Evolutionary conservation across 2,113 vertebrate genomes (phyloP).

Genomic region (Sphaerodactylus townsendi): DNA sequence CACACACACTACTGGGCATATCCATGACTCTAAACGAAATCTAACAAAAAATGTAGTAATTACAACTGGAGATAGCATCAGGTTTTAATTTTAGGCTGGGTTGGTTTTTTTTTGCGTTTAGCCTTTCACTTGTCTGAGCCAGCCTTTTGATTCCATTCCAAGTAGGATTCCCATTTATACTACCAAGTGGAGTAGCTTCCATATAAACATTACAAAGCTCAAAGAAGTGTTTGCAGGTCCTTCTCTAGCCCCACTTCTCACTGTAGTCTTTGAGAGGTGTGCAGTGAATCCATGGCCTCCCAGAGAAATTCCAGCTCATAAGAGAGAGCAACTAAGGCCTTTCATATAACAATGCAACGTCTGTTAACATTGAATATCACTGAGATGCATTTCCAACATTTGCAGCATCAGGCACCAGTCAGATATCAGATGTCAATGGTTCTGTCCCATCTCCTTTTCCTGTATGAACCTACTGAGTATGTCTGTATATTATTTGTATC

Average conservation of each 20-base stretch:
- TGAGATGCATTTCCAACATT: neutral
- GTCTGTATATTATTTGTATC: neutral
- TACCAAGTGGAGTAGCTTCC: neutral
- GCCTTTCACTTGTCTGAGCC: neutral
- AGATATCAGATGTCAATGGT: too few species aligned
- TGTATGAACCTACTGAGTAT: neutral
- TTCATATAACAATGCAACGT: neutral
- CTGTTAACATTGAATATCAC: neutral
- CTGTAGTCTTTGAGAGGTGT: neutral
- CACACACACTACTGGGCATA: too few species aligned
- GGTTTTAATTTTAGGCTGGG: neutral
- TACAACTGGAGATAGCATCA: neutral
- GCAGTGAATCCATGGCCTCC: neutral
- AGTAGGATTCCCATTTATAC: slow-evolving; percentile 1
- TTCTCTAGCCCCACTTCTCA: neutral
- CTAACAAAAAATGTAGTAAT: slow-evolving; percentile 17
- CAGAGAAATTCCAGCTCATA: neutral
- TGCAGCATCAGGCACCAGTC: neutral
- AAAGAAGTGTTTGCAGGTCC: neutral
- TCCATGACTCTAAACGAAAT: too few species aligned
- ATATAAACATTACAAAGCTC: neutral
- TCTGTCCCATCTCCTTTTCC: neutral
- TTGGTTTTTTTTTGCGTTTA: neutral
- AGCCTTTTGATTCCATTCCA: neutral
- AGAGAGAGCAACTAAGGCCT: neutral